Evolutionary conservation across 2,797 vertebrate genomes (phyloP).

Genomic region (Melanotaenia trifasciata): DNA sequence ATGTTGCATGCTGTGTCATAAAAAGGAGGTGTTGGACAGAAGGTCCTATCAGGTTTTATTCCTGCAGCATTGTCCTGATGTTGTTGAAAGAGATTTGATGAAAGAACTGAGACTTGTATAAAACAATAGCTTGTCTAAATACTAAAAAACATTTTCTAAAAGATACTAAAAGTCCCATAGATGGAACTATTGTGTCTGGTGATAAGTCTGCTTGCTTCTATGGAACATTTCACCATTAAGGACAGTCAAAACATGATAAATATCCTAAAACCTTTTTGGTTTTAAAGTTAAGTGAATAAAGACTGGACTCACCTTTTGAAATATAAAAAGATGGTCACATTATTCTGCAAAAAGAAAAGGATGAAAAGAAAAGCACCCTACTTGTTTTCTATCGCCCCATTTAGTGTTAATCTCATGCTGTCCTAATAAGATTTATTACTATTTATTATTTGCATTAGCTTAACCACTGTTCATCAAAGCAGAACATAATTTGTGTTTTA

Average conservation of each 20-base stretch:
- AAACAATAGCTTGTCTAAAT: neutral
- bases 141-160: neutral
- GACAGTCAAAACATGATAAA: too few species aligned
- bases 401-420: neutral
- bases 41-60: neutral
- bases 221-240: too few species aligned
- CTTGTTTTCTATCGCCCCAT: neutral
- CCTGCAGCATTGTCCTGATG: neutral
- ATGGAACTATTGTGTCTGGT: too few species aligned
- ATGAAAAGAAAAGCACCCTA: neutral
- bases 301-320: neutral
- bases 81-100: neutral
- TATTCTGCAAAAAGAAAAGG: neutral
- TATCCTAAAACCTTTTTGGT: too few species aligned
- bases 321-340: neutral
- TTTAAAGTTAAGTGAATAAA: neutral
- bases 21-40: neutral
- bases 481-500: slow-evolving; percentile 9
- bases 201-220: too few species aligned
- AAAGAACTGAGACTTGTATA: neutral
- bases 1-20: neutral
- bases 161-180: neutral
- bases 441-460: neutral
- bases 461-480: neutral
- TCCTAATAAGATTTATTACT: neutral